Conservation (phyloP, 2,797 vertebrate genomes). For the Syngnathus acus region DNA sequence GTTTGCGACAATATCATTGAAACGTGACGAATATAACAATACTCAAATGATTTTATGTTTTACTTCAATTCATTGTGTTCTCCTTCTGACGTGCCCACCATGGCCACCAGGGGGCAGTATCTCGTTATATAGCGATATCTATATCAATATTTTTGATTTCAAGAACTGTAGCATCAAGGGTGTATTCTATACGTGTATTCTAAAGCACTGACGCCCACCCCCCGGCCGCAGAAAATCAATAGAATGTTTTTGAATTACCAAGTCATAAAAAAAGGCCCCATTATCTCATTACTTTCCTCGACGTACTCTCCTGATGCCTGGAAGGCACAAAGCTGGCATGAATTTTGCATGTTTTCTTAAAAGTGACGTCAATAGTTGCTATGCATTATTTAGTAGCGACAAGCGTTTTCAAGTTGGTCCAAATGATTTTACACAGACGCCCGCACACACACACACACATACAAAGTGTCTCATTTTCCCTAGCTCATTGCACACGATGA, state of each 20-base stretch:
- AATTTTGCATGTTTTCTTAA: not conserved
- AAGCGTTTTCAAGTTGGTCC: not conserved
- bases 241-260: not conserved
- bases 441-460: not conserved
- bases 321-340: not conserved
- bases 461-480: not conserved
- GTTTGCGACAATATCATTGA: too few species aligned
- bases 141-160: too few species aligned
- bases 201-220: not conserved
- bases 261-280: not conserved
- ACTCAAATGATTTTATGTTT: too few species aligned
- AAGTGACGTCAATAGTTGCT: not conserved
- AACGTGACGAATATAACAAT: too few species aligned
- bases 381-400: slow-evolving; percentile 1
- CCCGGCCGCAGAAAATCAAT: not conserved
- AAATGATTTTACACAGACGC: not conserved
- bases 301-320: not conserved
- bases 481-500: not conserved
- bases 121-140: not conserved
- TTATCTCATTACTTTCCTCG: not conserved
- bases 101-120: too few species aligned
- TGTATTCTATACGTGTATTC: not conserved
- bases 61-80: too few species aligned
- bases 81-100: too few species aligned
- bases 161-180: too few species aligned